These are phyloP conservation scores for Microcebus ravelobensis DNA, from an alignment of 2,113 vertebrate genomes.

Conservation along the genomic window DNA sequence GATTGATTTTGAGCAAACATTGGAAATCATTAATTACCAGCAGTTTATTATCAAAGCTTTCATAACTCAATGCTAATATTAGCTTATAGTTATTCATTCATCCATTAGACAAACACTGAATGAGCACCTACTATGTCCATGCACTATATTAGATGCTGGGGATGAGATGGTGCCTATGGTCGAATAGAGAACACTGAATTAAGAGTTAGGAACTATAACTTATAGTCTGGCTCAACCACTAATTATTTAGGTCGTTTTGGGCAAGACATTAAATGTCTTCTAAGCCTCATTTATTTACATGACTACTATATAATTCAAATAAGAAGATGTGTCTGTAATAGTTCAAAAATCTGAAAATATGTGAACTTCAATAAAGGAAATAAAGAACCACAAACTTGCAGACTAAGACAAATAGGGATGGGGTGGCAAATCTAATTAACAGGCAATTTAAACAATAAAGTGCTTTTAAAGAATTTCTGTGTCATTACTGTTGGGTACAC, in stretches of 20 bases:
- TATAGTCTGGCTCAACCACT: not conserved
- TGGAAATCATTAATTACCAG: conserved; percentile 41
- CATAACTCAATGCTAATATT: conserved; percentile 31
- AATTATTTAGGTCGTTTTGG: not conserved
- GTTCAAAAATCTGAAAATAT: conserved; percentile 38
- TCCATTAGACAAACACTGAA: not conserved
- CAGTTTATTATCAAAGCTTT: conserved; percentile 45
- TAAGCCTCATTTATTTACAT: conserved; percentile 42
- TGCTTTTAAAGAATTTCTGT: not conserved
- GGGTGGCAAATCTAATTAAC: not conserved
- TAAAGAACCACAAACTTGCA: not conserved
- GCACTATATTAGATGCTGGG: not conserved
- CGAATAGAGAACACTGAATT: not conserved
- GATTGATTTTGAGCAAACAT: conserved; percentile 36
- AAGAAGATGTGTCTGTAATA: not conserved
- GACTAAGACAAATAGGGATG: not conserved
- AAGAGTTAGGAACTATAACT: not conserved
- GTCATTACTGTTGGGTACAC: not conserved
- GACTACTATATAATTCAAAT: not conserved
- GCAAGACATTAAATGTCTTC: conserved; percentile 15
- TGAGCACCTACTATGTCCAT: not conserved
- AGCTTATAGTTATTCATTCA: conserved; percentile 17
- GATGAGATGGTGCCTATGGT: not conserved
- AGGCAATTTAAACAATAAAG: not conserved
- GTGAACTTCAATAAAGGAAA: not conserved